Conservation (phyloP, 2,113 vertebrate genomes). For the Pagrus major region DNA sequence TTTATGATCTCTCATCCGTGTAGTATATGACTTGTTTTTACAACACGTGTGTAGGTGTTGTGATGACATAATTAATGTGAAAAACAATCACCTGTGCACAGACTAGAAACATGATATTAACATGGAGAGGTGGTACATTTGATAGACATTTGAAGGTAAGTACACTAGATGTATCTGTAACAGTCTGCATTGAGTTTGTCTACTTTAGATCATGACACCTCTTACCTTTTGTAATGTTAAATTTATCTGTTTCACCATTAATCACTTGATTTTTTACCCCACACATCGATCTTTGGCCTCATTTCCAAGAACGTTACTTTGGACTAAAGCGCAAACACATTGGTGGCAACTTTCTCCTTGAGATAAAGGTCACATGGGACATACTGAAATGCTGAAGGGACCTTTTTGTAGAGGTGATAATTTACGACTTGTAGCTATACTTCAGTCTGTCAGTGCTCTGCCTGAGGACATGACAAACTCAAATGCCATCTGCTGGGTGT, state of each 20-base stretch:
- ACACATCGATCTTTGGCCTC: neutral
- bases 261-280: neutral
- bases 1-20: neutral
- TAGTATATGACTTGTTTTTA: neutral
- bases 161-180: neutral
- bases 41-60: neutral
- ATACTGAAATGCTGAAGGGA: conserved; percentile 67
- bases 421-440: conserved; percentile 60
- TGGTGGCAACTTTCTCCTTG: conserved; percentile 57
- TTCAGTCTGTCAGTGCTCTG: conserved; percentile 17
- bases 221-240: neutral
- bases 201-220: neutral
- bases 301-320: conserved; percentile 28
- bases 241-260: neutral
- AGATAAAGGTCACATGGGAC: conserved; percentile 68
- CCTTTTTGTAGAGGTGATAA: conserved; percentile 73
- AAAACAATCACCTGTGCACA: neutral
- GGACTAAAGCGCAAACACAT: conserved; percentile 6
- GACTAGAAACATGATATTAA: neutral
- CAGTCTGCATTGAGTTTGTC: neutral
- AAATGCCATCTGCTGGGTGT: conserved; percentile 78
- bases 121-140: neutral
- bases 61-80: neutral
- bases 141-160: neutral
- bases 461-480: conserved; percentile 50